These are phyloP conservation scores for Leucopsar rothschildi DNA, from an alignment of 2,113 vertebrate species.

Conservation along the genomic window DNA sequence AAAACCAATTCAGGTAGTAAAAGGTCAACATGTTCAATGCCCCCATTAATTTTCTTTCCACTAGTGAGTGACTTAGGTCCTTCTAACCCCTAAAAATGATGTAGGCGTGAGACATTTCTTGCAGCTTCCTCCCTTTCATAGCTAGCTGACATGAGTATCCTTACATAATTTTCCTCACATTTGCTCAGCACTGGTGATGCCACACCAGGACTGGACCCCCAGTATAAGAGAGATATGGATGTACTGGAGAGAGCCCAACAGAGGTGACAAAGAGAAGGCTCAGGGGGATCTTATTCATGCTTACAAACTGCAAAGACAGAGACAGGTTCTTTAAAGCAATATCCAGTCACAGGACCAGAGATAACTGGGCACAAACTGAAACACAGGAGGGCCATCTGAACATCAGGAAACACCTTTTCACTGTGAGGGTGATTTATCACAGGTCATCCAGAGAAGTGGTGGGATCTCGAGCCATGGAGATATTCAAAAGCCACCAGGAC, in stretches of 20 bases:
- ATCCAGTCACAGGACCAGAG: background rate
- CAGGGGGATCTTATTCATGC: background rate
- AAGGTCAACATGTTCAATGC: background rate
- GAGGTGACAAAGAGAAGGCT: background rate
- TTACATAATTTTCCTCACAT: background rate
- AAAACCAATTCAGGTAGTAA: background rate
- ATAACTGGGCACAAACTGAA: background rate
- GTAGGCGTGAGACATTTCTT: background rate
- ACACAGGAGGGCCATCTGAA: background rate
- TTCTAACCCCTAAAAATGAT: accelerated
- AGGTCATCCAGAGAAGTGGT: background rate
- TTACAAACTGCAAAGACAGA: background rate
- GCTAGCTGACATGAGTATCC: background rate
- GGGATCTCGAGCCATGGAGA: background rate
- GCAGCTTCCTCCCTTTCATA: background rate
- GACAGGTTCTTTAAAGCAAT: background rate
- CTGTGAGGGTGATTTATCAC: background rate
- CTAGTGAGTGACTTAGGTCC: background rate
- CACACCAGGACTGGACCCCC: background rate
- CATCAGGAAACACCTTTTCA: background rate
- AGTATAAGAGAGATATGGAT: background rate
- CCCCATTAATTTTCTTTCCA: background rate
- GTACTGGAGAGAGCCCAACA: background rate
- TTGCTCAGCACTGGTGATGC: background rate
- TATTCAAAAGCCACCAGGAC: background rate